Evolutionary conservation across 2,113 vertebrate species (phyloP).

Genomic region (Erythrocercus mccallii): DNA sequence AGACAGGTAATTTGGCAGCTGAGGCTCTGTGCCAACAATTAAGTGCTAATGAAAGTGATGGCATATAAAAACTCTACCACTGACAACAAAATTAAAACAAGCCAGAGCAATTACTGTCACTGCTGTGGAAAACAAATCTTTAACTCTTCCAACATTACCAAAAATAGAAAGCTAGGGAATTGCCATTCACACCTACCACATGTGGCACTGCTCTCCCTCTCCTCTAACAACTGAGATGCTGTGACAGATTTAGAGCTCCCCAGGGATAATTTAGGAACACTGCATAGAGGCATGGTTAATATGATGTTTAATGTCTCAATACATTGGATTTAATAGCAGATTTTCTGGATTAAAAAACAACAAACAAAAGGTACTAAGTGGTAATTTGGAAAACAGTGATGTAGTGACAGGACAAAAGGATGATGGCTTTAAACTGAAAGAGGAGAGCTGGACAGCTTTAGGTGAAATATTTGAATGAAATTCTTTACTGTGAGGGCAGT

Average conservation of each 20-base stretch:
- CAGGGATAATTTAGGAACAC: background rate
- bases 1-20: background rate
- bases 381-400: background rate
- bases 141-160: background rate
- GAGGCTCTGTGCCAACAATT: background rate
- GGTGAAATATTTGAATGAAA: background rate
- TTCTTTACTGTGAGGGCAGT: background rate
- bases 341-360: background rate
- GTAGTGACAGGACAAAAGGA: background rate
- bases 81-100: slow-evolving; percentile 8
- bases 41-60: slow-evolving; percentile 1
- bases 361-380: background rate
- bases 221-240: background rate
- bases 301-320: background rate
- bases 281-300: background rate
- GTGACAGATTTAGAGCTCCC: background rate
- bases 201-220: background rate
- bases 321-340: background rate
- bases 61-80: background rate
- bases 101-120: background rate
- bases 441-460: background rate
- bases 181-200: background rate
- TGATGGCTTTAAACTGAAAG: background rate
- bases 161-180: background rate
- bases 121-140: background rate